Conservation (phyloP, 2,797 vertebrate genomes). For the Onychomys torridus region DNA sequence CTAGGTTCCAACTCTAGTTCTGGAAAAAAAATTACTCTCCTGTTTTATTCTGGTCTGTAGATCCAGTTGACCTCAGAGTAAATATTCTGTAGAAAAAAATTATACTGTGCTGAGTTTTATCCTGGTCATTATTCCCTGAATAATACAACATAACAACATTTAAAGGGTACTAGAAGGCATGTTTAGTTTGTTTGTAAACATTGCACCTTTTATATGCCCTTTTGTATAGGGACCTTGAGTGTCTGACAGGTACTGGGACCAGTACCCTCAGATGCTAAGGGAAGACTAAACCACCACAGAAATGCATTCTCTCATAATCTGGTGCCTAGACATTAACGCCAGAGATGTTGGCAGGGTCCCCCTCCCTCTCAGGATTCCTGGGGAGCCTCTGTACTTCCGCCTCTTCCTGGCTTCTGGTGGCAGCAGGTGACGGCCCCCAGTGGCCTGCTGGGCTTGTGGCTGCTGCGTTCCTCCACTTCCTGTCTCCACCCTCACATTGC, state of each 20-base stretch:
- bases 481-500: not conserved
- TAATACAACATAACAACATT: not conserved
- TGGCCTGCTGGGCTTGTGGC: fast-evolving
- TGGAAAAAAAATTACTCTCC: not conserved
- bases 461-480: fast-evolving
- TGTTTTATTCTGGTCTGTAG: not conserved
- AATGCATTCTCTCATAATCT: not conserved
- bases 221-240: not conserved
- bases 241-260: not conserved
- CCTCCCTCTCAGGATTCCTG: not conserved
- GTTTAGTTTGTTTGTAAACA: not conserved
- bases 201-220: not conserved
- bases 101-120: not conserved
- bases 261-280: too few relatives aligned
- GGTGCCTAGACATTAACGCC: not conserved
- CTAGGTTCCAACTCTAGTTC: not conserved
- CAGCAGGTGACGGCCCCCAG: not conserved
- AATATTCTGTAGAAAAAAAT: not conserved
- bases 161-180: not conserved
- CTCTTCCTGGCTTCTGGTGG: too few relatives aligned
- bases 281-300: too few relatives aligned
- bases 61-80: not conserved
- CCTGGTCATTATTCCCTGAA: not conserved
- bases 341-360: fast-evolving
- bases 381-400: too few relatives aligned